phyloP scores from a whole-genome alignment of 1,140 invertebrate species.

The Drosophila simulans region DNA sequence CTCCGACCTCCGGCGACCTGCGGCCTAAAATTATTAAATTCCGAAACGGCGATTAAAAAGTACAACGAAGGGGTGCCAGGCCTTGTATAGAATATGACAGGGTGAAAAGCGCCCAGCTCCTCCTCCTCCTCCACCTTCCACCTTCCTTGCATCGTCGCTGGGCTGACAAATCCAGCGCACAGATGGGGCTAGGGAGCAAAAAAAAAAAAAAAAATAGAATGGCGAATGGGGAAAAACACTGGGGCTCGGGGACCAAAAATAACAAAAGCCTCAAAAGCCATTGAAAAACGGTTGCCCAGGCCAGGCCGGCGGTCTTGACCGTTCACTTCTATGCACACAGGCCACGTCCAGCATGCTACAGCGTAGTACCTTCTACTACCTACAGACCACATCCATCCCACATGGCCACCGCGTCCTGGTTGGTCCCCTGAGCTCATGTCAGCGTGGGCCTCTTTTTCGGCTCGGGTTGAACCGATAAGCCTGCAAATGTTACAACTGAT shows the following conservation, averaged over 20 bases:
- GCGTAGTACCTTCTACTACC: no score
- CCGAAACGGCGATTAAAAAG: conserved; percentile 57
- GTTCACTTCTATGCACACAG: conserved; percentile 1
- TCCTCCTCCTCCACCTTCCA: not conserved
- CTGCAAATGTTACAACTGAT: conserved; percentile 66
- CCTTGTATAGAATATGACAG: not conserved
- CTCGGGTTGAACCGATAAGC: conserved; percentile 51
- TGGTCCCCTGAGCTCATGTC: conserved; percentile 10
- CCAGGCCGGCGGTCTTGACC: conserved; percentile 34
- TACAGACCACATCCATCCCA: no score
- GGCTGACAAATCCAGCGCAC: conserved; percentile 12
- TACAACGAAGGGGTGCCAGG: conserved; percentile 7
- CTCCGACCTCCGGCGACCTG: conserved; percentile 29
- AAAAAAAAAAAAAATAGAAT: conserved; percentile 14
- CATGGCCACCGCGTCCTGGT: conserved; percentile 1
- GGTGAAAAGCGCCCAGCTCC: conserved; percentile 1
- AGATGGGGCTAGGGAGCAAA: conserved; percentile 8
- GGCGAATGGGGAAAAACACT: not conserved
- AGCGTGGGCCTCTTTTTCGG: conserved; percentile 17
- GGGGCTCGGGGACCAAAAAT: conserved; percentile 8
- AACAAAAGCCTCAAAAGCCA: conserved; percentile 42
- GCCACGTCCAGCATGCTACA: no score
- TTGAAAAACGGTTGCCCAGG: conserved; percentile 34
- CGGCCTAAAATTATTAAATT: conserved; percentile 76
- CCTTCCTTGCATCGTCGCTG: not conserved